A percentile compares a stretch with the other conserved stretches of the same genome.
phyloP scores from a whole-genome alignment of 2,113 vertebrate species.

The Mormyrus iriodes region DNA sequence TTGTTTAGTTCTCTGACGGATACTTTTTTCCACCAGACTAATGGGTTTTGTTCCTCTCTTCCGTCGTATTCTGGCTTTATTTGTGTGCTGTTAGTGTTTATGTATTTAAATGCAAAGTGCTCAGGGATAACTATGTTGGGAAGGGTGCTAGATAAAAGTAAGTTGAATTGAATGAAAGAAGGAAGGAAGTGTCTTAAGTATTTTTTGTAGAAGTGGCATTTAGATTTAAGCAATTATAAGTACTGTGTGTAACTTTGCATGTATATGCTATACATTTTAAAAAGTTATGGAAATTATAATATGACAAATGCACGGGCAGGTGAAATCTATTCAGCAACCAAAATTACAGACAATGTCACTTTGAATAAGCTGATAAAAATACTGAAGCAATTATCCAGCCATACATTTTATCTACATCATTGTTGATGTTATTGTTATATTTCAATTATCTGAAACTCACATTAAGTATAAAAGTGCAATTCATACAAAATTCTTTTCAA shows the following conservation, averaged over 20 bases:
- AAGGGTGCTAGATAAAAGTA: not conserved
- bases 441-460: not conserved
- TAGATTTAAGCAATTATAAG: not conserved
- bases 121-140: not conserved
- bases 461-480: not conserved
- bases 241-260: not conserved
- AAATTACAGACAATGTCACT: not conserved
- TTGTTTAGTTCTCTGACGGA: not conserved
- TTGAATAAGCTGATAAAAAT: not conserved
- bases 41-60: not conserved
- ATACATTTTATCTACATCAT: not conserved
- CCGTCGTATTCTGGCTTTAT: not conserved
- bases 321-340: not conserved
- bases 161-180: not conserved
- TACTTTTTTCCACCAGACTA: not conserved
- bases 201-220: not conserved
- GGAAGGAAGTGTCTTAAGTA: not conserved
- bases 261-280: not conserved
- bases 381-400: not conserved
- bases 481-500: not conserved
- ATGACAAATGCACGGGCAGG: not conserved
- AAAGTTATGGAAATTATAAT: not conserved
- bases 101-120: not conserved
- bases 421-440: not conserved
- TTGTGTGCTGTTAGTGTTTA: not conserved